Conservation (phyloP, 2,113 vertebrate genomes). For the Protobothrops mucrosquamatus region DNA sequence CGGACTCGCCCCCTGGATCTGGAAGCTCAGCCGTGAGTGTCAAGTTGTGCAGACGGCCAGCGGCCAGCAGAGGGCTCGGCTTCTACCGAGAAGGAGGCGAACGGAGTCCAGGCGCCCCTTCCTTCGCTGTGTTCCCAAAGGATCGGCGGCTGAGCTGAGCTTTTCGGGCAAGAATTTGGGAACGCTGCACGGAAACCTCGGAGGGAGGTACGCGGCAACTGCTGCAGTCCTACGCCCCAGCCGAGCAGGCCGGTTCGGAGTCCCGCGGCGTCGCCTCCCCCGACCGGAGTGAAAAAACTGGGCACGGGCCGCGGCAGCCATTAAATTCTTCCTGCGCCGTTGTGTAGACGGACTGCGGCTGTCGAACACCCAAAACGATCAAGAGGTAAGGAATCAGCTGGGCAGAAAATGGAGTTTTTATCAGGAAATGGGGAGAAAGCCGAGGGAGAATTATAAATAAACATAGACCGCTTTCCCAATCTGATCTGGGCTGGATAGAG, state of each 20-base stretch:
- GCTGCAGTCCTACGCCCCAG: too few species aligned
- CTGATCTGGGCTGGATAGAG: not conserved
- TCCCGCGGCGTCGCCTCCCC: not conserved
- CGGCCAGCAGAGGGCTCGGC: constrained; percentile 8
- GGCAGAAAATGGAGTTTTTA: not conserved
- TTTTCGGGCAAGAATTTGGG: not conserved
- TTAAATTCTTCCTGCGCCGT: not conserved
- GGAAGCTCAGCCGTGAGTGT: not conserved
- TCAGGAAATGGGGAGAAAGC: not conserved
- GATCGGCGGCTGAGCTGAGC: not conserved
- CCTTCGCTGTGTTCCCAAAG: not conserved
- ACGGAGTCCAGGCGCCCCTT: not conserved
- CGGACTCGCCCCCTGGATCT: not conserved
- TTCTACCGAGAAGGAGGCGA: not conserved
- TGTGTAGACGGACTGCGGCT: not conserved
- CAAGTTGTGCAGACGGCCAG: not conserved
- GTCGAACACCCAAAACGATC: not conserved
- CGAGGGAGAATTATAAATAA: not conserved
- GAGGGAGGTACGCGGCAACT: not conserved
- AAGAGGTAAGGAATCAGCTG: not conserved
- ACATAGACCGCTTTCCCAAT: too few species aligned
- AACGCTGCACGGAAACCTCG: not conserved
- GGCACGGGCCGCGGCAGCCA: not conserved
- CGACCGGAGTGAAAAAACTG: not conserved
- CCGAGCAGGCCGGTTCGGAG: not conserved